Conservation (phyloP, 2,113 vertebrate genomes). For the Ardeotis arabs region DNA sequence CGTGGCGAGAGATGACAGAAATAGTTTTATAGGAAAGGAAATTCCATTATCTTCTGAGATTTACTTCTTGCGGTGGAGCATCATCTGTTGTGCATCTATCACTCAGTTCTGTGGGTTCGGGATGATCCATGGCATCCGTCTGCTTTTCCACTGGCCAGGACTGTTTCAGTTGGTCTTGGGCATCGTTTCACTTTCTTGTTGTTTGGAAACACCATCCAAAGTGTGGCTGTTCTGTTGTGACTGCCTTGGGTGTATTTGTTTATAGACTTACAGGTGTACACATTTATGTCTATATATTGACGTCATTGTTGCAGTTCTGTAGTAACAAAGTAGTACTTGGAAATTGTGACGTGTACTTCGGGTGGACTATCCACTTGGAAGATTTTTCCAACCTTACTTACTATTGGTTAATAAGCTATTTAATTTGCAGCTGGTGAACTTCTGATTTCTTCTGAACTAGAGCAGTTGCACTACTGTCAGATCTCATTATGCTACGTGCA, state of each 20-base stretch:
- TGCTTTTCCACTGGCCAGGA: background rate
- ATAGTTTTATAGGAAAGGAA: background rate
- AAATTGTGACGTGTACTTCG: background rate
- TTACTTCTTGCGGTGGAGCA: background rate
- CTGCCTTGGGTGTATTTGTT: background rate
- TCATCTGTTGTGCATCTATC: background rate
- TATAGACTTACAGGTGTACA: rapidly evolving
- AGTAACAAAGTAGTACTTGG: background rate
- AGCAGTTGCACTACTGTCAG: background rate
- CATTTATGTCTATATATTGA: background rate
- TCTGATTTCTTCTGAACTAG: background rate
- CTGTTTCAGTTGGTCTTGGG: background rate
- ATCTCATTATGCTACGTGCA: background rate
- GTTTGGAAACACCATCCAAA: background rate
- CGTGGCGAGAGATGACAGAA: background rate
- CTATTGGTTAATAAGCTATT: background rate
- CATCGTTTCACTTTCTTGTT: background rate
- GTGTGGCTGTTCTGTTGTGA: background rate
- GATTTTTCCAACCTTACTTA: background rate
- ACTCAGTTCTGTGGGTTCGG: background rate
- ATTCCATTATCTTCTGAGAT: background rate
- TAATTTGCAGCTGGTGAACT: background rate
- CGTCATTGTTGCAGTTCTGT: background rate
- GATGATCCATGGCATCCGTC: background rate
- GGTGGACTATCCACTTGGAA: background rate